Evolutionary conservation across 2,888 invertebrate genomes (phyloP).

Genomic region (Chrysodeixis includens): DNA sequence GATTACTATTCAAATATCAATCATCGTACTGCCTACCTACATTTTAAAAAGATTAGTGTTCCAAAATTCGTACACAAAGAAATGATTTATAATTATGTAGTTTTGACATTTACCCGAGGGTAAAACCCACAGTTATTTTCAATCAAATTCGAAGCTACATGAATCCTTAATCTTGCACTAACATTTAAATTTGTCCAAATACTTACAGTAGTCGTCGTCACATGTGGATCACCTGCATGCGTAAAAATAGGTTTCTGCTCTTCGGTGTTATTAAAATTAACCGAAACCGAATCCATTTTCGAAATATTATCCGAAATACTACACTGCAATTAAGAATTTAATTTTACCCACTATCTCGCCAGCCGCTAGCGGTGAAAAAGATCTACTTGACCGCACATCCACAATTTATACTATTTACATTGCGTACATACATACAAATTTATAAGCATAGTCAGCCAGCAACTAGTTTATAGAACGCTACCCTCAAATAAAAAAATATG

Average conservation of each 20-base stretch:
- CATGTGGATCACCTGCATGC: constrained; percentile 69
- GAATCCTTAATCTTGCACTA: too few species aligned
- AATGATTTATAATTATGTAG: too few species aligned
- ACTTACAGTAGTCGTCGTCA: constrained; percentile 72
- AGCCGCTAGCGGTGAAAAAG: constrained; percentile 58
- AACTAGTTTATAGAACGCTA: constrained; percentile 48
- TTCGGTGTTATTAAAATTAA: constrained; percentile 67
- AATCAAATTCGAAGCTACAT: too few species aligned
- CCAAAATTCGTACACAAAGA: too few species aligned
- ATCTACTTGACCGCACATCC: constrained; percentile 43
- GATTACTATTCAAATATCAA: too few species aligned
- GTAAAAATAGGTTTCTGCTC: constrained; percentile 75
- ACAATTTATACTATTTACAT: constrained; percentile 68
- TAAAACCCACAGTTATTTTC: too few species aligned
- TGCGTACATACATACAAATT: constrained; percentile 36
- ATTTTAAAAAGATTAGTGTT: too few species aligned
- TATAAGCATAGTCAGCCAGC: constrained; percentile 16
- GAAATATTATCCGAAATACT: constrained; percentile 8
- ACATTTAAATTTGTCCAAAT: not conserved
- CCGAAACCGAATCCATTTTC: constrained; percentile 69
- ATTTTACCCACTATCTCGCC: constrained; percentile 28
- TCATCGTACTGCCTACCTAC: too few species aligned
- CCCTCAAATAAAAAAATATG: constrained; percentile 50
- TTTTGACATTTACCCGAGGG: too few species aligned
- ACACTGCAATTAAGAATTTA: constrained; percentile 18